Evolutionary conservation across 2,888 invertebrate genomes (phyloP).

Genomic region (Agonum fuliginosum): DNA sequence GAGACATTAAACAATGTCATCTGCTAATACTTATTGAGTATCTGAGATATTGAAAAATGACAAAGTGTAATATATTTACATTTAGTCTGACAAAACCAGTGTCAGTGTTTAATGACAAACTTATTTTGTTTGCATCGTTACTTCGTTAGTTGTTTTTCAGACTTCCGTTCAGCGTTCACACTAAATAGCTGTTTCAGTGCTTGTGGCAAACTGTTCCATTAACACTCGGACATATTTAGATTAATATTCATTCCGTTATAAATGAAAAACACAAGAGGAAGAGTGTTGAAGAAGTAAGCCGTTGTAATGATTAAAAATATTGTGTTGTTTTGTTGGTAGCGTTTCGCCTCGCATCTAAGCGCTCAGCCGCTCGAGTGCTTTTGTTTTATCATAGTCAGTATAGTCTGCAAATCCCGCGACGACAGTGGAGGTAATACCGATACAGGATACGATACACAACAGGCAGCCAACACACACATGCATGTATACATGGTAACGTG

Average conservation of each 20-base stretch:
- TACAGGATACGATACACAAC: not conserved
- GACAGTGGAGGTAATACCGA: conserved; percentile 10
- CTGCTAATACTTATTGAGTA: conserved; percentile 34
- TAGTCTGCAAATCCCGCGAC: conserved; percentile 17
- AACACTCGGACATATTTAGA: conserved; percentile 17
- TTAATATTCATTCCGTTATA: conserved; percentile 23
- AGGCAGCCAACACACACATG: not conserved
- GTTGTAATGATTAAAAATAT: conserved; percentile 38
- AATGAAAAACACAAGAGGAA: conserved; percentile 11
- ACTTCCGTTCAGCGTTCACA: not conserved
- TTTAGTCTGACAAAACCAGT: conserved; percentile 3
- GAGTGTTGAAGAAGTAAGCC: conserved; percentile 29
- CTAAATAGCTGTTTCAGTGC: not conserved
- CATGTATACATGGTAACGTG: not conserved
- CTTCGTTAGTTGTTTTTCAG: conserved; percentile 7
- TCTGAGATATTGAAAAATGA: conserved; percentile 8
- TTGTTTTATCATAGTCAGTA: conserved; percentile 8
- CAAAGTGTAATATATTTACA: conserved; percentile 15
- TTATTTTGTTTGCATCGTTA: conserved; percentile 14
- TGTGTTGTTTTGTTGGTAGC: conserved; percentile 39
- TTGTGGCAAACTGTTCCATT: conserved; percentile 9
- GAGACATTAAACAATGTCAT: conserved; percentile 36
- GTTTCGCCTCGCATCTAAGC: not conserved
- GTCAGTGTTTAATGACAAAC: not conserved
- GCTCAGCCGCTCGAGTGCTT: not conserved